A percentile compares a stretch with the other conserved stretches of the same genome.
These are phyloP conservation scores for Charanyca ferruginea DNA, from an alignment of 2,888 invertebrate species.

Conservation along the genomic window DNA sequence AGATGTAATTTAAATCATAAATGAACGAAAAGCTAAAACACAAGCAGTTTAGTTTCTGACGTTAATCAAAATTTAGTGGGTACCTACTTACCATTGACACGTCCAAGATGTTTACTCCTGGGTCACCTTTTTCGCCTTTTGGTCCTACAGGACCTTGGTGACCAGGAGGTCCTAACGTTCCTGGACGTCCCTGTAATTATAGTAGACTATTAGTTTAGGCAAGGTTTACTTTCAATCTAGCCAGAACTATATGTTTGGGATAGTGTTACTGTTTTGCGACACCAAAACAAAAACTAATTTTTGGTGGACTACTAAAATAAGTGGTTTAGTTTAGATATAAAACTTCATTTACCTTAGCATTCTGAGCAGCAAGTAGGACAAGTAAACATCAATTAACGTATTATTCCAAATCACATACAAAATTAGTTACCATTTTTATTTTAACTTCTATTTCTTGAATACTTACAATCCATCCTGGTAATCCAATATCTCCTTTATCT, in stretches of 20 bases:
- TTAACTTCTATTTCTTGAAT: not conserved
- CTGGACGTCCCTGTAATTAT: constrained; percentile 93
- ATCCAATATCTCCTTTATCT: constrained; percentile 94
- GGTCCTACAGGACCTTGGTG: constrained; percentile 92
- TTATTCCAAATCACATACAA: not conserved
- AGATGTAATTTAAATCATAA: not conserved
- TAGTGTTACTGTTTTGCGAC: too few species aligned
- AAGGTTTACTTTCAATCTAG: too few species aligned
- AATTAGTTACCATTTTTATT: not conserved
- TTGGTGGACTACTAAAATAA: too few species aligned
- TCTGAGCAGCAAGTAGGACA: constrained; percentile 57
- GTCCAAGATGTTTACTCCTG: constrained; percentile 85
- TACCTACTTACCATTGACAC: constrained; percentile 79
- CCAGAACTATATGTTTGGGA: too few species aligned
- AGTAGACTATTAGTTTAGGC: not conserved
- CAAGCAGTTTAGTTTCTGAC: not conserved
- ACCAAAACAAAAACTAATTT: too few species aligned
- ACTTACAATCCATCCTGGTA: constrained; percentile 95
- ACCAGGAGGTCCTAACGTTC: constrained; percentile 93
- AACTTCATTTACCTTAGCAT: constrained; percentile 58
- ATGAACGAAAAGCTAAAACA: not conserved
- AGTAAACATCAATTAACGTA: constrained; percentile 10
- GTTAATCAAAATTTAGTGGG: not conserved
- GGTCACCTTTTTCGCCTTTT: constrained; percentile 95
- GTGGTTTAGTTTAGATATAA: too few species aligned